A percentile compares a stretch with the other conserved stretches of the same genome.
These are phyloP conservation scores for Pogonomyrmex barbatus DNA, from an alignment of 1,140 invertebrate species.

Conservation along the genomic window DNA sequence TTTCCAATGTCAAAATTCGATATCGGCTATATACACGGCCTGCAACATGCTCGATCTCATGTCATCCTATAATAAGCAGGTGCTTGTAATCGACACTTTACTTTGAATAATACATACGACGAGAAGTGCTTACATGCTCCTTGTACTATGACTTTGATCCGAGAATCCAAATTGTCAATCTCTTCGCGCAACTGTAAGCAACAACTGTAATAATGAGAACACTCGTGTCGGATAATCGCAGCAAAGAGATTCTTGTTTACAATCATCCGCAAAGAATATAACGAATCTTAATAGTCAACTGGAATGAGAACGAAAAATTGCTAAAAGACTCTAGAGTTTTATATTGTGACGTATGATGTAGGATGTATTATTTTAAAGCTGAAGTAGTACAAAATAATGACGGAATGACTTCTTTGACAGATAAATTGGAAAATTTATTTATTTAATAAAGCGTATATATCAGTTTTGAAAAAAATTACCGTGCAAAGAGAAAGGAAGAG, in stretches of 20 bases:
- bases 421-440: background rate
- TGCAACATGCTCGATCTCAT: constrained; percentile 29
- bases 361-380: background rate
- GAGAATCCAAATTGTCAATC: background rate
- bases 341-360: background rate
- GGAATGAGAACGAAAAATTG: constrained; percentile 11
- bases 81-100: constrained; percentile 20
- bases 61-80: background rate
- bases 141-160: background rate
- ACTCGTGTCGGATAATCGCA: background rate
- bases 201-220: constrained; percentile 39
- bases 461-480: background rate
- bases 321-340: background rate
- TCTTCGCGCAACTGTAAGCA: background rate
- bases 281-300: constrained; percentile 22
- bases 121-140: background rate
- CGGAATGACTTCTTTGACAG: background rate
- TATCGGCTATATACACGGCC: constrained; percentile 50
- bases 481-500: background rate
- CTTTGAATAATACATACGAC: constrained; percentile 31
- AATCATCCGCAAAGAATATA: background rate
- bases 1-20: constrained; percentile 77
- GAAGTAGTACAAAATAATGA: background rate
- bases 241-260: background rate
- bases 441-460: background rate